Evolutionary conservation across 1,140 invertebrate genomes (phyloP), one percentile per base, ranked within the genome.

Genomic region (Monomorium pharaonis): DNA sequence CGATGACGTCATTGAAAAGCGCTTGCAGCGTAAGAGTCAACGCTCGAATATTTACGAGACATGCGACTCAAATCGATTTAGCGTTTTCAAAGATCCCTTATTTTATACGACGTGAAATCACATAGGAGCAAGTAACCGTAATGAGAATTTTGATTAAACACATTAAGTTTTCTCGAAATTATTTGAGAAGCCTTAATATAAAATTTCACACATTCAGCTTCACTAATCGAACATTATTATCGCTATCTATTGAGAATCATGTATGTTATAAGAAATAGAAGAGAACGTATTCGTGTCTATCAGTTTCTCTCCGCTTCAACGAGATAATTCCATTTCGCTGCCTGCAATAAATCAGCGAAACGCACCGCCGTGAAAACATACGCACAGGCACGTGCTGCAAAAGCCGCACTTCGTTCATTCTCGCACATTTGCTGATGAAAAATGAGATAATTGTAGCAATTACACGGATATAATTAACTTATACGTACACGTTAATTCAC

Each of bases 391-490:
- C 37, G 24, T 49, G 58, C 44, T 44, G 65, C 49, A 56, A 81
- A 30, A 72, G 18, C 37, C 16, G 18, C 3, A 14, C n/a, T n/a
- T n/a, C n/a, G n/a, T 65, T 63, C 27, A 65, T 24, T 27, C 42
- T 33, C n/a, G 5, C 9, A 69, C 6, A 1, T 47, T 81, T 58
- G 3, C 42, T 37, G 18, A 30, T 47, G 18, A 58, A 81, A 70
- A 70, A 72, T 81, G 24, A 70, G 49, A 70, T 72, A 81, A 72
- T 72, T 30, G 47, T 44, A 81, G 51, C 24, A 81, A 78, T 81
- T 69, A 54, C 16, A 54, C 69, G 54, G 51, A 54, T 80, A 80
- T 67, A 80, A 80, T 69, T 51, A 70, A 44, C 62, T 65, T n/a
- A n/a, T n/a, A n/a, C 18, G 12, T 56, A 70, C 37, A 56, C 4